phyloP scores from a whole-genome alignment of 2,797 vertebrate species.

The Tadarida brasiliensis region DNA sequence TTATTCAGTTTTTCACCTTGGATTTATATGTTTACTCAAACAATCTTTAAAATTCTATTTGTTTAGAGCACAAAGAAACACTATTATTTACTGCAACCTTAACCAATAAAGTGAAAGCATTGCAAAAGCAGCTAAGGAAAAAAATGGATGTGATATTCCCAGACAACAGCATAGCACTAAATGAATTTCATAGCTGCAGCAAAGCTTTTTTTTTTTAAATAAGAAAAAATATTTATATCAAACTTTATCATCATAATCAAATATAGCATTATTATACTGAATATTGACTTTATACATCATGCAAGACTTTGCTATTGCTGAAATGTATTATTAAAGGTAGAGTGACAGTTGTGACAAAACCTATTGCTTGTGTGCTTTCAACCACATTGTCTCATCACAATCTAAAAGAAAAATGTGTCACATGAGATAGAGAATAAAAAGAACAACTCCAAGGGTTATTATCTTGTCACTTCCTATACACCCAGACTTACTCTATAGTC shows the following conservation, averaged over 20 bases:
- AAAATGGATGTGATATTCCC: slow-evolving; percentile 37
- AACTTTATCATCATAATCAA: slow-evolving; percentile 73
- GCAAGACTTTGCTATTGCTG: slow-evolving; percentile 33
- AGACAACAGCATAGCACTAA: slow-evolving; percentile 28
- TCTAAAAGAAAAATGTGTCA: slow-evolving; percentile 75
- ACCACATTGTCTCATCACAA: slow-evolving; percentile 52
- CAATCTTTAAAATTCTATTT: slow-evolving; percentile 15
- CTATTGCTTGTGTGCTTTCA: slow-evolving; percentile 62
- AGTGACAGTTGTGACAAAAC: slow-evolving; percentile 78
- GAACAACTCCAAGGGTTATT: slow-evolving; percentile 76
- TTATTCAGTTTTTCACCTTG: slow-evolving; percentile 58
- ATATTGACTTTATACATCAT: slow-evolving; percentile 64
- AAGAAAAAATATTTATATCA: slow-evolving; percentile 62
- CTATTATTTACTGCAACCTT: slow-evolving; percentile 50
- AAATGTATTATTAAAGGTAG: slow-evolving; percentile 73
- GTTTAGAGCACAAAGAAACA: slow-evolving; percentile 2
- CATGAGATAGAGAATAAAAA: slow-evolving; percentile 76
- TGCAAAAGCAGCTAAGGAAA: slow-evolving; percentile 49
- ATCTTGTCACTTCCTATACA: slow-evolving; percentile 76
- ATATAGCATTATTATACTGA: slow-evolving; percentile 53
- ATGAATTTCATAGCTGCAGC: slow-evolving; percentile 58
- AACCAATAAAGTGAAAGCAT: slow-evolving; percentile 37
- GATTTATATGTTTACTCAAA: slow-evolving; percentile 41
- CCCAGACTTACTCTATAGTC: neutral
- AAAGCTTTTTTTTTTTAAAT: slow-evolving; percentile 68